Percentiles rank a stretch among this genome's conserved stretches.
These are phyloP conservation scores for Lasiurus borealis DNA, from an alignment of 2,113 vertebrate genomes.

Conservation along the genomic window DNA sequence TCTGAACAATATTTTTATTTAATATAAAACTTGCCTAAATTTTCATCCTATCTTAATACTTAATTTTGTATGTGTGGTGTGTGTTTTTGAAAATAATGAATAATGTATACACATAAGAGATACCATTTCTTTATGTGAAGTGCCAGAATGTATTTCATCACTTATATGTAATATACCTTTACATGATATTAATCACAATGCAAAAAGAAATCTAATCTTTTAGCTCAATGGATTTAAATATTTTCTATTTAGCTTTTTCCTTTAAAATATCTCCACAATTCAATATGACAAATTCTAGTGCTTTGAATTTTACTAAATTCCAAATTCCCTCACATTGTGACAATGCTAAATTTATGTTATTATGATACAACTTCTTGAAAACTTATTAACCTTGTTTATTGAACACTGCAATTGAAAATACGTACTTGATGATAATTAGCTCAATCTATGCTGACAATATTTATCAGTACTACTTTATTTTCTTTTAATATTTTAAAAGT, in stretches of 20 bases:
- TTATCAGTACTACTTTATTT: not conserved
- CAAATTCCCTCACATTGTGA: not conserved
- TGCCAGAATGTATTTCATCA: not conserved
- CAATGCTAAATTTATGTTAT: not conserved
- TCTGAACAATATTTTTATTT: not conserved
- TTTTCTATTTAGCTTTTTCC: not conserved
- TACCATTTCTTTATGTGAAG: not conserved
- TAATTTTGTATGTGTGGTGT: not conserved
- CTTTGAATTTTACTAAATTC: not conserved
- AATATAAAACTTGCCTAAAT: not conserved
- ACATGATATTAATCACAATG: not conserved
- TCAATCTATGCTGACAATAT: constrained; percentile 48
- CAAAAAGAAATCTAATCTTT: not conserved
- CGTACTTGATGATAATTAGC: not conserved
- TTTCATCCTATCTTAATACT: not conserved
- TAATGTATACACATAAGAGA: not conserved
- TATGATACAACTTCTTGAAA: not conserved
- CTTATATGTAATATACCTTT: not conserved
- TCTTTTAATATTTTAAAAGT: constrained; percentile 42
- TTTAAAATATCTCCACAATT: not conserved
- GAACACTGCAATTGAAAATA: not conserved
- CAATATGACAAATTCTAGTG: not conserved
- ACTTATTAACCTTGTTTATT: not conserved
- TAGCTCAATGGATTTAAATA: not conserved
- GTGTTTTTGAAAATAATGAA: not conserved